phyloP scores from a whole-genome alignment of 2,113 vertebrate species.

The Labeo rohita region DNA sequence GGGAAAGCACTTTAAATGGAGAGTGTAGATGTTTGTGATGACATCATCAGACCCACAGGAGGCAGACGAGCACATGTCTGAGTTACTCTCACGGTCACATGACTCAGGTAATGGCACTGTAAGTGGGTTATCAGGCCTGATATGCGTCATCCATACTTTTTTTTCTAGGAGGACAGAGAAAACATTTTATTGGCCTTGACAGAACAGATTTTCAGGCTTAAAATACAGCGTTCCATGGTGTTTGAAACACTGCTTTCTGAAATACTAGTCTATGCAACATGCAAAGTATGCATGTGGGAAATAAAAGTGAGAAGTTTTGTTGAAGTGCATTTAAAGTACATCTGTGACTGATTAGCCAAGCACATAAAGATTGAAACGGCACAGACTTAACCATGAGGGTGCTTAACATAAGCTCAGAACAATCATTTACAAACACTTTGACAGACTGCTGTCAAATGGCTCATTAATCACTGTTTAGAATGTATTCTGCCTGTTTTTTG shows the following conservation, averaged over 20 bases:
- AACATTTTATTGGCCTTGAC: not conserved
- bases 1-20: conserved; percentile 1
- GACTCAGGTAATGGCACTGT: conserved; percentile 25
- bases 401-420: not conserved
- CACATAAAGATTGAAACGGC: not conserved
- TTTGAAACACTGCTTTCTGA: not conserved
- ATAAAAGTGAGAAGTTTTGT: not conserved
- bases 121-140: not conserved
- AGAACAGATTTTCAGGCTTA: not conserved
- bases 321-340: not conserved
- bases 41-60: conserved; percentile 29
- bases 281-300: not conserved
- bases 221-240: not conserved
- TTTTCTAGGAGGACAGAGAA: not conserved
- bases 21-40: conserved; percentile 16
- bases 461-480: not conserved
- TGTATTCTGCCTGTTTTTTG: not conserved
- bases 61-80: not conserved
- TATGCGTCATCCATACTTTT: not conserved
- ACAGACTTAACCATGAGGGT: not conserved
- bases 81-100: not conserved
- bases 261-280: not conserved
- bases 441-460: not conserved
- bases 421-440: not conserved
- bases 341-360: not conserved